Conservation (phyloP, 2,113 vertebrate species). For the Sorex fumeus region DNA sequence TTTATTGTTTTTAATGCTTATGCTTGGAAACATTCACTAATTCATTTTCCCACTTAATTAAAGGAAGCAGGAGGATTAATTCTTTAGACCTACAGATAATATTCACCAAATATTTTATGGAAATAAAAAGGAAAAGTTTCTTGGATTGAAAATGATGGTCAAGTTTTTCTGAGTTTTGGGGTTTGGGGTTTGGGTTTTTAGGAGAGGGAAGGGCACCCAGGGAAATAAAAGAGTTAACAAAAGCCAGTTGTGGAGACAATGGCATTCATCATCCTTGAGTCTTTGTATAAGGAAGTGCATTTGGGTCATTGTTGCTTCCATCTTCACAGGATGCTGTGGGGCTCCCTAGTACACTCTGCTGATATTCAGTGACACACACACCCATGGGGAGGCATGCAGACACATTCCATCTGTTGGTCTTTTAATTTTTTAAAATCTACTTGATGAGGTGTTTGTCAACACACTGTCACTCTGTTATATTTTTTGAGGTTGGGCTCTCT, state of each 20-base stretch:
- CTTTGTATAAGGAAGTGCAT: neutral
- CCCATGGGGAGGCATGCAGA: conserved; percentile 44
- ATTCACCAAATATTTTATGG: conserved; percentile 74
- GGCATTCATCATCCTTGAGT: conserved; percentile 59
- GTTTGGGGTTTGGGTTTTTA: neutral
- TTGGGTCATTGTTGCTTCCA: conserved; percentile 53
- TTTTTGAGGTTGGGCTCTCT: conserved; percentile 27
- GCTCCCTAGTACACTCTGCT: conserved; percentile 15
- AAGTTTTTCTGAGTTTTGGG: conserved; percentile 43
- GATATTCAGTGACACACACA: conserved; percentile 37
- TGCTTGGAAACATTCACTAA: conserved; percentile 82
- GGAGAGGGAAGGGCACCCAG: conserved; percentile 58
- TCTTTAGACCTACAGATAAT: conserved; percentile 69
- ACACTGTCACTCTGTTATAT: conserved; percentile 58
- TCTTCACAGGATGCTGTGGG: conserved; percentile 9
- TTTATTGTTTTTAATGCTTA: conserved; percentile 87
- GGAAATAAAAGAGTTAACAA: conserved; percentile 13
- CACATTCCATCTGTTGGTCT: conserved; percentile 65
- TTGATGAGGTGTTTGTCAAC: conserved; percentile 64
- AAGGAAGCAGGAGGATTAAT: conserved; percentile 59
- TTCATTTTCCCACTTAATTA: conserved; percentile 81
- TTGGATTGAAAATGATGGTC: conserved; percentile 60
- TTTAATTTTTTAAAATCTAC: conserved; percentile 38
- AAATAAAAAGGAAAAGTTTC: conserved; percentile 71
- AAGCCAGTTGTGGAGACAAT: neutral